Conservation (phyloP, 2,888 invertebrate species). For the Teleogryllus oceanicus region DNA sequence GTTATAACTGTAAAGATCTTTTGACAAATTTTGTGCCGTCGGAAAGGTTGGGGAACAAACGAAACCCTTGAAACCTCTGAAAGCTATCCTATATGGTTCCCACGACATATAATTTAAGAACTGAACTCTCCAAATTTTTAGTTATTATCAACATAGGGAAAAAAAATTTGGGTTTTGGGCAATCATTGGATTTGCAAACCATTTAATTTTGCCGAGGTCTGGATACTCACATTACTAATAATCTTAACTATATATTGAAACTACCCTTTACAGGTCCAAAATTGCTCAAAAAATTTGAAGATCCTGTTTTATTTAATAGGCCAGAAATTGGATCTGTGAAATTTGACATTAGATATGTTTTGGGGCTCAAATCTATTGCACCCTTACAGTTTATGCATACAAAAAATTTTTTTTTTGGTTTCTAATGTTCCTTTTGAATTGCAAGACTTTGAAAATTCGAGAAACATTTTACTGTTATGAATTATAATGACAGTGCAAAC, state of each 20-base stretch:
- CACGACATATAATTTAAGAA: slow-evolving; percentile 84
- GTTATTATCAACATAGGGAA: slow-evolving; percentile 72
- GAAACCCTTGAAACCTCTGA: slow-evolving; percentile 52
- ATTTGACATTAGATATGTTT: slow-evolving; percentile 86
- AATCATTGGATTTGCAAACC: slow-evolving; percentile 95
- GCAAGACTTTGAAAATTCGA: slow-evolving; percentile 76
- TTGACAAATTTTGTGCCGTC: slow-evolving; percentile 68
- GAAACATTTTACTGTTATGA: slow-evolving; percentile 94
- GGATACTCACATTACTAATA: slow-evolving; percentile 78
- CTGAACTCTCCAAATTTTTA: slow-evolving; percentile 75
- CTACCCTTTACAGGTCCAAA: slow-evolving; percentile 77
- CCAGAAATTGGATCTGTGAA: slow-evolving; percentile 70
- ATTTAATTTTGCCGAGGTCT: slow-evolving; percentile 86
- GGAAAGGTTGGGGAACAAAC: slow-evolving; percentile 48
- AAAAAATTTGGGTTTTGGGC: slow-evolving; percentile 62
- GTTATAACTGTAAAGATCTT: slow-evolving; percentile 83
- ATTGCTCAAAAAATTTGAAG: slow-evolving; percentile 77
- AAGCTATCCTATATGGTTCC: slow-evolving; percentile 71
- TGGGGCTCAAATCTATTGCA: slow-evolving; percentile 70
- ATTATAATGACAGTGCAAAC: slow-evolving; percentile 63
- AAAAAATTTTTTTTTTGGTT: slow-evolving; percentile 82
- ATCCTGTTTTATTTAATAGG: slow-evolving; percentile 77
- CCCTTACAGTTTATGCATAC: slow-evolving; percentile 73
- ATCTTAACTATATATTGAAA: slow-evolving; percentile 73
- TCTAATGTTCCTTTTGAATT: slow-evolving; percentile 77